phyloP scores from a whole-genome alignment of 2,888 invertebrate genomes.

The Troides oblongomaculatus region DNA sequence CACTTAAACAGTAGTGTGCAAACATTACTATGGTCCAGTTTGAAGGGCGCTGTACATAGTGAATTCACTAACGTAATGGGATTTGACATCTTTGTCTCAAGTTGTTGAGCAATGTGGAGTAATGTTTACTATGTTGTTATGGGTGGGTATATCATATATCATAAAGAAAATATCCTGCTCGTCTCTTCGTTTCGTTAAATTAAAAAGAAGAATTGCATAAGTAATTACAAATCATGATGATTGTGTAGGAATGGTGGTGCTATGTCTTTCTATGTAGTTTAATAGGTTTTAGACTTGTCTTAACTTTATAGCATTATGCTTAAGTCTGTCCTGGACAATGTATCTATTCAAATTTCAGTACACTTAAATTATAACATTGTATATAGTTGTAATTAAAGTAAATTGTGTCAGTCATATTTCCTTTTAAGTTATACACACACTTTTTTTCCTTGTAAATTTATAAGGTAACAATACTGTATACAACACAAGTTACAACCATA shows the following conservation, averaged over 20 bases:
- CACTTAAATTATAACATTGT: conserved; percentile 24
- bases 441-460: conserved; percentile 14
- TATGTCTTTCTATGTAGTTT: conserved; percentile 59
- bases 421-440: conserved; percentile 22
- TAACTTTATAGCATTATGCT: conserved; percentile 24
- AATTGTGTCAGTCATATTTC: conserved; percentile 30
- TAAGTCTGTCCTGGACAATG: conserved; percentile 29
- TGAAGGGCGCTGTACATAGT: no score
- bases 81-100: no score
- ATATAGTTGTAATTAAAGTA: conserved; percentile 27
- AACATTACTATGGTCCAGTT: no score
- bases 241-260: conserved; percentile 69
- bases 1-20: no score
- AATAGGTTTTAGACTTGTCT: conserved; percentile 34
- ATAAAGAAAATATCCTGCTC: no score
- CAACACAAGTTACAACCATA: conserved; percentile 34
- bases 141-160: no score
- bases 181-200: background rate
- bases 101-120: no score
- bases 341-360: conserved; percentile 24
- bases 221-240: conserved; percentile 29
- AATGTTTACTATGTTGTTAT: no score
- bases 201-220: conserved; percentile 23
- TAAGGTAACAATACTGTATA: conserved; percentile 33
- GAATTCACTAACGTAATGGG: no score